Conservation (phyloP, 2,797 vertebrate genomes). For the Anniella stebbinsi region DNA sequence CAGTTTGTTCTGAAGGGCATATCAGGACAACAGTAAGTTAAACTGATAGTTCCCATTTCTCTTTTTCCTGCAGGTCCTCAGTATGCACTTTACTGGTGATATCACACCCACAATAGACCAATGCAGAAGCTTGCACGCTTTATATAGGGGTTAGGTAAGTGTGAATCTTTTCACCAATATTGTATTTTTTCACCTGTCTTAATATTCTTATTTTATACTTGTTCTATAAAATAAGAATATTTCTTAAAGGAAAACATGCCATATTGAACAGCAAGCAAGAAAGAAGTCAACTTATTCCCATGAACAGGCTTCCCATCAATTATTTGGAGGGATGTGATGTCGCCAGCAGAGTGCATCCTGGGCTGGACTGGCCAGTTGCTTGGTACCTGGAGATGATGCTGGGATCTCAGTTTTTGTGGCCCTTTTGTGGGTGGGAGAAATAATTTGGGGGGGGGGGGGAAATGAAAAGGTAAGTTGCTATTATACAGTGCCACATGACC, state of each 20-base stretch:
- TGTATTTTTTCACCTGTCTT: constrained; percentile 34
- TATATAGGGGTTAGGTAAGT: constrained; percentile 48
- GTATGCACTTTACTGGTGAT: constrained; percentile 39
- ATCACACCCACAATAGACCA: constrained; percentile 38
- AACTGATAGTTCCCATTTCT: constrained; percentile 26
- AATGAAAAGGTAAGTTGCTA: constrained; percentile 12
- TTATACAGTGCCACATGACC: neutral
- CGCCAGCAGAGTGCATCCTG: constrained; percentile 34
- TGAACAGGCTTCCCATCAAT: neutral
- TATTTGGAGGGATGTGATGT: constrained; percentile 31
- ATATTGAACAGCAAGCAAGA: constrained; percentile 1
- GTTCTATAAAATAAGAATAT: constrained; percentile 45
- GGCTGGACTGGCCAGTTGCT: neutral
- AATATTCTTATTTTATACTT: constrained; percentile 46
- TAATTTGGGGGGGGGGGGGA: neutral
- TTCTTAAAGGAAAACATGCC: constrained; percentile 27
- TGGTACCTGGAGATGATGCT: neutral
- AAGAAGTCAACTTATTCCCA: neutral
- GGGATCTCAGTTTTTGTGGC: neutral
- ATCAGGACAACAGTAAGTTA: neutral
- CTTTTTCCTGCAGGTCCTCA: constrained; percentile 17
- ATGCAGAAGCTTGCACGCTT: constrained; percentile 41
- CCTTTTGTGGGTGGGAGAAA: neutral
- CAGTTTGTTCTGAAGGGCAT: neutral
- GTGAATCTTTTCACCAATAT: constrained; percentile 29